phyloP scores from a whole-genome alignment of 2,797 vertebrate genomes.

The Arnoldichthys spilopterus region DNA sequence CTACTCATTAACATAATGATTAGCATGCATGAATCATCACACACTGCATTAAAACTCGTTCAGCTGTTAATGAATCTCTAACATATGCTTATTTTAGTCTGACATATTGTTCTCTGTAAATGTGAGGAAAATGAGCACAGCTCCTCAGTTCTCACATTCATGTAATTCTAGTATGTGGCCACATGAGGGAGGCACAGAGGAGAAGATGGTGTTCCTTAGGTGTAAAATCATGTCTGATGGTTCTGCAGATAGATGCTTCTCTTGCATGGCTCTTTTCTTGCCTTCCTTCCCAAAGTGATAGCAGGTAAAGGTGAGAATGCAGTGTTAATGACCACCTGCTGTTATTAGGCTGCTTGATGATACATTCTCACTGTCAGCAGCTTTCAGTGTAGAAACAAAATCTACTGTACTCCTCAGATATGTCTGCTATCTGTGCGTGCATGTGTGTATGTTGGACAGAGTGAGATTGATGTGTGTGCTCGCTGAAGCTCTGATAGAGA shows the following conservation, averaged over 20 bases:
- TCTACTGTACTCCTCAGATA: no score
- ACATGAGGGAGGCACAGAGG: conserved; percentile 77
- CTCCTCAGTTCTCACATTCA: neutral
- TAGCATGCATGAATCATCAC: neutral
- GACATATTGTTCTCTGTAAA: neutral
- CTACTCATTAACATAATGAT: no score
- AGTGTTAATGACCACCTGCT: neutral
- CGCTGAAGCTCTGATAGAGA: no score
- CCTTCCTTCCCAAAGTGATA: neutral
- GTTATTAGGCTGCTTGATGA: neutral
- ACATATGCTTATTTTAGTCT: neutral
- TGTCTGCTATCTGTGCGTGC: no score
- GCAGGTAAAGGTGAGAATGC: neutral
- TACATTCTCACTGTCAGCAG: neutral
- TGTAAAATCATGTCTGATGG: neutral
- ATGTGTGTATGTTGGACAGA: no score
- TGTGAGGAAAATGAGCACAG: neutral
- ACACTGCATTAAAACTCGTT: no score
- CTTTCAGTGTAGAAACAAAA: neutral
- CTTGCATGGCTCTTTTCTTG: neutral
- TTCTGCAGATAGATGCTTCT: neutral
- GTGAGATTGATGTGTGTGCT: no score
- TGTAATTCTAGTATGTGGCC: conserved; percentile 52
- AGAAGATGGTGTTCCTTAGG: conserved; percentile 54
- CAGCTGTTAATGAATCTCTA: no score